Evolutionary conservation across 2,113 vertebrate genomes (phyloP).

Genomic region (Stigmatopora argus): DNA sequence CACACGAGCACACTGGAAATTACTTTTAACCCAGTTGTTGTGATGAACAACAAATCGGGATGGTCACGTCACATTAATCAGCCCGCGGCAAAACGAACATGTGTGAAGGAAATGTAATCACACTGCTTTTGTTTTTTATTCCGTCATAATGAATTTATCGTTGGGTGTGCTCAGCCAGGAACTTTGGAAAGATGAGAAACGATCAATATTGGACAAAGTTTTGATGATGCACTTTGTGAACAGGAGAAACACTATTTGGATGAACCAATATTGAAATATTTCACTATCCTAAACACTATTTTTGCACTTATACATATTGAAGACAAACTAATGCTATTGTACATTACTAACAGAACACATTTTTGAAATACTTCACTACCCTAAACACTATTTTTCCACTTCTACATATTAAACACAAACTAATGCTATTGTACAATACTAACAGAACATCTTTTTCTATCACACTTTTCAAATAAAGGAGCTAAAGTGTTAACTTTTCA

Average conservation of each 20-base stretch:
- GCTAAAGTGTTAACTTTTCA: not conserved
- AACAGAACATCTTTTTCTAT: not conserved
- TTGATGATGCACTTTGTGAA: no score
- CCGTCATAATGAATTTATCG: not conserved
- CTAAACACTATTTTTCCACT: not conserved
- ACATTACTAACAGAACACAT: not conserved
- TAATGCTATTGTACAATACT: not conserved
- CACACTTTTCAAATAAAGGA: not conserved
- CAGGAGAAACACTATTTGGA: no score
- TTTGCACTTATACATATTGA: not conserved
- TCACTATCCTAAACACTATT: not conserved
- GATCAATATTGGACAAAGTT: not conserved
- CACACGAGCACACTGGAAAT: slow-evolving; percentile 46
- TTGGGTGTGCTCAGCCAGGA: not conserved
- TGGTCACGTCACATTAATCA: slow-evolving; percentile 53
- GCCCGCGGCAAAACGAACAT: slow-evolving; percentile 52
- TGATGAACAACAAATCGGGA: slow-evolving; percentile 51
- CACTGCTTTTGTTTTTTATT: slow-evolving; percentile 34
- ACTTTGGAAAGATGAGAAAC: not conserved
- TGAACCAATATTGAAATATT: no score
- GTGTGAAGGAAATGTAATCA: slow-evolving; percentile 52
- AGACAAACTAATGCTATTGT: not conserved
- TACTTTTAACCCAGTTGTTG: slow-evolving; percentile 61
- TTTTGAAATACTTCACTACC: not conserved
- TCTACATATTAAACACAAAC: no score